These are phyloP conservation scores for Achatina immaculata DNA, from an alignment of 1,140 invertebrate genomes.

Conservation along the genomic window DNA sequence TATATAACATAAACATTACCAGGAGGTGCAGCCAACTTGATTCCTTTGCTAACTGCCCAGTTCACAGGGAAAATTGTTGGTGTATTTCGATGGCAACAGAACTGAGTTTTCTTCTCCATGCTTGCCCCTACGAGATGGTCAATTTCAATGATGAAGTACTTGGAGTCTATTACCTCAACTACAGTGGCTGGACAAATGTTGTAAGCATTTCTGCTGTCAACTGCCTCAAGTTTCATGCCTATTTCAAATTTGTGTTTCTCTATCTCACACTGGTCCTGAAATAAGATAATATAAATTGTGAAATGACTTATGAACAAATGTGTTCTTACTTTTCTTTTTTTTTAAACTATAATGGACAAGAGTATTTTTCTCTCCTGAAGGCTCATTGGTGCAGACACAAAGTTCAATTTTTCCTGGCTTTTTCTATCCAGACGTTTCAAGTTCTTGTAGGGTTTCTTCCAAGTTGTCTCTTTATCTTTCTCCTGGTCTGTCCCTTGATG, in stretches of 20 bases:
- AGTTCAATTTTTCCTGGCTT: too few relatives aligned
- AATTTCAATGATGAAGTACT: slow-evolving; percentile 79
- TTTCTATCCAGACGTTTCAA: too few relatives aligned
- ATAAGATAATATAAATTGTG: not conserved
- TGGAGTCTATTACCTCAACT: slow-evolving; percentile 77
- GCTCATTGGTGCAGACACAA: too few relatives aligned
- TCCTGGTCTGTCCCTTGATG: too few relatives aligned
- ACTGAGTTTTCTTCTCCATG: slow-evolving; percentile 43
- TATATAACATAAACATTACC: slow-evolving; percentile 54
- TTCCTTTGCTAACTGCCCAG: slow-evolving; percentile 67
- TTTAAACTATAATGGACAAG: too few relatives aligned
- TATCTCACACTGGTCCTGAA: slow-evolving; percentile 62
- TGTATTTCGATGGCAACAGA: slow-evolving; percentile 68
- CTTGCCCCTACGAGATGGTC: slow-evolving; percentile 50
- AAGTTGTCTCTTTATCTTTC: too few relatives aligned
- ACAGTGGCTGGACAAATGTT: slow-evolving; percentile 81
- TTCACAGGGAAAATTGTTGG: slow-evolving; percentile 68
- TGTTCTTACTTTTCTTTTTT: too few relatives aligned
- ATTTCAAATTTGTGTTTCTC: slow-evolving; percentile 73
- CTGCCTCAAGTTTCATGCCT: slow-evolving; percentile 81
- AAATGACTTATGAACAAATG: not conserved
- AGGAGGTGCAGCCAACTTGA: slow-evolving; percentile 62
- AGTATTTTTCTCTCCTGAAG: too few relatives aligned
- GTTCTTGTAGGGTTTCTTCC: too few relatives aligned
- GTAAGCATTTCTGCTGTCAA: slow-evolving; percentile 77